Evolutionary conservation across 2,113 vertebrate genomes (phyloP).

Genomic region (Felis catus): DNA sequence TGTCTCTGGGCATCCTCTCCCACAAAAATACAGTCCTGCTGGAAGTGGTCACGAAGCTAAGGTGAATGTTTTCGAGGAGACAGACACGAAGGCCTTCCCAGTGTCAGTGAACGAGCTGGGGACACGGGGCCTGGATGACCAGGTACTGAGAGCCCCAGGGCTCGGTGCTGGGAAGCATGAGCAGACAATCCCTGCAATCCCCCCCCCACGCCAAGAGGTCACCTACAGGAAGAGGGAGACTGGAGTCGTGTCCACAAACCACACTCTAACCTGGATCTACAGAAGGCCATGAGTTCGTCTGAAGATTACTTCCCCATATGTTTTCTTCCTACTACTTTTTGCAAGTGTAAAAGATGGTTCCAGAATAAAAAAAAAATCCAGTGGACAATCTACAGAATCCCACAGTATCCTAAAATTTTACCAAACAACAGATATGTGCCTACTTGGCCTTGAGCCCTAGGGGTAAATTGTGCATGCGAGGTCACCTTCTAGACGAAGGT

Average conservation of each 20-base stretch:
- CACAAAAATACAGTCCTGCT: neutral
- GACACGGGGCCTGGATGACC: neutral
- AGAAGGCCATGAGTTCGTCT: neutral
- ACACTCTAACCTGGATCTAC: neutral
- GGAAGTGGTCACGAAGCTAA: neutral
- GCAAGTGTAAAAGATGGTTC: neutral
- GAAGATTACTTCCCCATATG: neutral
- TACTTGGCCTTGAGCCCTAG: neutral
- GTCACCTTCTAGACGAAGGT: neutral
- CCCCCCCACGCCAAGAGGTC: accelerated
- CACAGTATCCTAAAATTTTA: neutral
- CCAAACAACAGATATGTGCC: neutral
- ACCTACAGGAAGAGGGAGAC: neutral
- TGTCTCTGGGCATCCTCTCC: neutral
- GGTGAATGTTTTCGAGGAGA: neutral
- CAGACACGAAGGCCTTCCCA: neutral
- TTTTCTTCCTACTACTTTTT: neutral
- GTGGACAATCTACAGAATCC: neutral
- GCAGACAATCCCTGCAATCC: accelerated
- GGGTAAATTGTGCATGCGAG: neutral
- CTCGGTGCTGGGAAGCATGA: neutral
- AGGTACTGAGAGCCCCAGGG: neutral
- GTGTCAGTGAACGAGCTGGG: neutral
- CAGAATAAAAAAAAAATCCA: neutral
- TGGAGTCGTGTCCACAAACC: accelerated